phyloP scores from a whole-genome alignment of 2,888 invertebrate genomes.

The Pecten maximus region DNA sequence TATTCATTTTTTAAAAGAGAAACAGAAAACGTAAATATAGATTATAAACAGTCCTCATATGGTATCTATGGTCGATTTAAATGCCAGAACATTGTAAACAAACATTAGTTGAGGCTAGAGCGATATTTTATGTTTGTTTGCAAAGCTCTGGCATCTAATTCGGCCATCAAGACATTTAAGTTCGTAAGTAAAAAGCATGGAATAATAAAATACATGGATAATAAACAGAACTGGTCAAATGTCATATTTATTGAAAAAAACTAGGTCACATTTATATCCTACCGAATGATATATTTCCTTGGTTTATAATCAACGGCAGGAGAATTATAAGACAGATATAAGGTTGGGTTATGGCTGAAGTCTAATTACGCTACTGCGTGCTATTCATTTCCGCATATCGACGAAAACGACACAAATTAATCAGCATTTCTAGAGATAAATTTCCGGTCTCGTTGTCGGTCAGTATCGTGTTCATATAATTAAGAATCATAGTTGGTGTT shows the following conservation, averaged over 20 bases:
- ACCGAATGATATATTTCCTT: neutral
- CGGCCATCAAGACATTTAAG: too few species aligned
- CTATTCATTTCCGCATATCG: conserved; percentile 22
- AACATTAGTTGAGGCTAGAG: too few species aligned
- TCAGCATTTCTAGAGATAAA: conserved; percentile 18
- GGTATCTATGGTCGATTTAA: too few species aligned
- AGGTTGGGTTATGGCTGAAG: neutral
- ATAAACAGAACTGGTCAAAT: neutral
- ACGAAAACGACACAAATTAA: conserved; percentile 27
- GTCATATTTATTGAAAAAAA: neutral
- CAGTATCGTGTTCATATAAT: neutral
- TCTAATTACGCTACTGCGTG: neutral
- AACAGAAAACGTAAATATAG: too few species aligned
- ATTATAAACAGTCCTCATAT: too few species aligned
- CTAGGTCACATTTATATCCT: neutral
- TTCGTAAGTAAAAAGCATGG: too few species aligned
- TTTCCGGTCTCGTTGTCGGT: conserved; percentile 5
- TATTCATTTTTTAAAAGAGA: too few species aligned
- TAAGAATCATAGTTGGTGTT: neutral
- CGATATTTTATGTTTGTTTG: too few species aligned
- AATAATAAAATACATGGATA: too few species aligned
- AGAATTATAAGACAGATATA: neutral
- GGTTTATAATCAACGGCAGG: neutral
- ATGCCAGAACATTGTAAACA: too few species aligned
- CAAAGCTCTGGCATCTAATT: too few species aligned